Conservation (phyloP, 2,797 vertebrate species). For the Antennarius maculatus region DNA sequence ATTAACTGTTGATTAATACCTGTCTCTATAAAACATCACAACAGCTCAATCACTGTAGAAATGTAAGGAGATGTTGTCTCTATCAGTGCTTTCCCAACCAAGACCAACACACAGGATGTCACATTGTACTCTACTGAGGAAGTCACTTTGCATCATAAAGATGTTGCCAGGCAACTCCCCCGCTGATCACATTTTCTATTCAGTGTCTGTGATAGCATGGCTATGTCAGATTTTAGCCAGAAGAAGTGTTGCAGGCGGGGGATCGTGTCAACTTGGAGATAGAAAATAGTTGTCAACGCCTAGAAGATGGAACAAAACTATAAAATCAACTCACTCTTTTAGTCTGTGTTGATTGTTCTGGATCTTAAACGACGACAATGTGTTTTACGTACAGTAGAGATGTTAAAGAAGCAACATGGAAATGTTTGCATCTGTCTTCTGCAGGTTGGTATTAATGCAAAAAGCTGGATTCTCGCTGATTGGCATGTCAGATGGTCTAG, state of each 20-base stretch:
- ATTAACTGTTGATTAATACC: slow-evolving; percentile 27
- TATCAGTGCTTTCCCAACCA: slow-evolving; percentile 52
- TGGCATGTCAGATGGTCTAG: too few species aligned
- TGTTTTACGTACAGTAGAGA: too few species aligned
- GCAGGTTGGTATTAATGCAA: too few species aligned
- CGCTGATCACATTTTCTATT: slow-evolving; percentile 70
- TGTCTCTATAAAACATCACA: slow-evolving; percentile 49
- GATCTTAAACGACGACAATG: slow-evolving; percentile 1
- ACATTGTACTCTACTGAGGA: slow-evolving; percentile 77
- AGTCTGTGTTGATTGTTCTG: slow-evolving; percentile 3
- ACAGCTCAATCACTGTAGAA: slow-evolving; percentile 66
- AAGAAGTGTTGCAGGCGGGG: slow-evolving; percentile 41
- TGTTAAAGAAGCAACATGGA: background rate
- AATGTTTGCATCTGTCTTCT: background rate
- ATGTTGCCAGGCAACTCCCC: slow-evolving; percentile 80
- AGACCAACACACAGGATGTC: slow-evolving; percentile 73
- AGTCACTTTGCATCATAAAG: slow-evolving; percentile 85
- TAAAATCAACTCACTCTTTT: slow-evolving; percentile 21
- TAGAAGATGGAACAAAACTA: slow-evolving; percentile 23
- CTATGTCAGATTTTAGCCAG: slow-evolving; percentile 69
- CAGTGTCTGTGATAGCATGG: slow-evolving; percentile 69
- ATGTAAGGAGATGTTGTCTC: slow-evolving; percentile 59
- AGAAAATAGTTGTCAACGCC: slow-evolving; percentile 44
- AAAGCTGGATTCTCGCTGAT: too few species aligned
- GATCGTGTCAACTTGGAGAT: slow-evolving; percentile 46